Percentiles rank a stretch among this genome's conserved stretches.
Conservation (phyloP, 2,888 invertebrate species). For the Hirtodrosophila histrioides region DNA sequence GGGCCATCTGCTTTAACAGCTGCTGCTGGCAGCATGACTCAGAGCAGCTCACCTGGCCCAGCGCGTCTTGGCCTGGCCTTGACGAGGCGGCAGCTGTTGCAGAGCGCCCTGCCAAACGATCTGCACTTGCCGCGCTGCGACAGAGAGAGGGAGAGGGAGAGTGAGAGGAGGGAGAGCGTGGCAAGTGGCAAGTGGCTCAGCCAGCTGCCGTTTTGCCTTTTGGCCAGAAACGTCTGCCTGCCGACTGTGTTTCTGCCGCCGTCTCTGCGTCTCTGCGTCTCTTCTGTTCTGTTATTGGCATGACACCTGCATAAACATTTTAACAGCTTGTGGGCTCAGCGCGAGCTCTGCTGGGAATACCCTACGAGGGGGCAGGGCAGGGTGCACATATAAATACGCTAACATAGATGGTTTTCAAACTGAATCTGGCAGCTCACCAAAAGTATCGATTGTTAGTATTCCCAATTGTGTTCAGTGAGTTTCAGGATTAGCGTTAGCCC, state of each 20-base stretch:
- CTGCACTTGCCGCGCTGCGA: constrained; percentile 37
- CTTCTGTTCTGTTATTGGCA: constrained; percentile 43
- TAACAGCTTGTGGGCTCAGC: constrained; percentile 64
- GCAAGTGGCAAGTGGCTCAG: constrained; percentile 17
- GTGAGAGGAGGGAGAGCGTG: constrained; percentile 15
- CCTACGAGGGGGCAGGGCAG: constrained; percentile 6
- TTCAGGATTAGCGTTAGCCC: too few relatives aligned
- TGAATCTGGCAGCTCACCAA: too few relatives aligned
- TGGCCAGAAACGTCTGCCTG: constrained; percentile 36
- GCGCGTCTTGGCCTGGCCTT: constrained; percentile 40
- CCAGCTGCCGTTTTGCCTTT: constrained; percentile 58
- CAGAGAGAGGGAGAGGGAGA: constrained; percentile 8
- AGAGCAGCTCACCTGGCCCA: constrained; percentile 29
- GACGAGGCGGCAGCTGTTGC: constrained; percentile 50
- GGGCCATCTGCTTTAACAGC: constrained; percentile 41
- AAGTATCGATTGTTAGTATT: too few relatives aligned
- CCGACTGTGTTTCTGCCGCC: constrained; percentile 6
- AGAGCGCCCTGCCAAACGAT: constrained; percentile 40
- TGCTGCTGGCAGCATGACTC: constrained; percentile 31
- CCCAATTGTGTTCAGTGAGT: too few relatives aligned
- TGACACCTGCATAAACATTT: constrained; percentile 79
- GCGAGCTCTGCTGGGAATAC: constrained; percentile 33
- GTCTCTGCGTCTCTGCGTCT: constrained; percentile 16
- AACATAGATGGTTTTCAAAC: too few relatives aligned
- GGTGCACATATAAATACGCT: neutral